Conservation (phyloP, 2,888 invertebrate genomes). For the Thelaira solivaga region DNA sequence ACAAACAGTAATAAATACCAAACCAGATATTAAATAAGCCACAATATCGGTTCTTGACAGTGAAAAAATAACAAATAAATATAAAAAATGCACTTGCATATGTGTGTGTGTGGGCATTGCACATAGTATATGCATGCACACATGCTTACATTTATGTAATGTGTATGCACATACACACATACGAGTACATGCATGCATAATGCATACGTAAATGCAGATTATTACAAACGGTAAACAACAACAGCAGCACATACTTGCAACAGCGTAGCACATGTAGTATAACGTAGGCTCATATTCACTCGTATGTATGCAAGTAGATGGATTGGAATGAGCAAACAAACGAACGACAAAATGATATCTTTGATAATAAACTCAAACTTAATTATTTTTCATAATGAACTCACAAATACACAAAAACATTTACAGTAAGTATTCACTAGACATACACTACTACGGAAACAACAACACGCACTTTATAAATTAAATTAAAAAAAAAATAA, state of each 20-base stretch:
- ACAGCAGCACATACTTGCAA: slow-evolving; percentile 65
- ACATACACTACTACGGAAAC: no score
- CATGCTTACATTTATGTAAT: not conserved
- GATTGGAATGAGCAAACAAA: not conserved
- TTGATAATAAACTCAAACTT: not conserved
- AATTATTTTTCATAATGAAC: not conserved
- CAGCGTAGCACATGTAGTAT: slow-evolving; percentile 65
- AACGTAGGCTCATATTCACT: slow-evolving; percentile 67
- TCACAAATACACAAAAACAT: not conserved
- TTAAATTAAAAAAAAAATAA: no score
- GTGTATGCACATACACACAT: not conserved
- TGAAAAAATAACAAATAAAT: no score
- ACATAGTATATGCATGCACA: not conserved
- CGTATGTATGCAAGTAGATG: no score
- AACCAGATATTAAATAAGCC: no score
- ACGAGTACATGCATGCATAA: not conserved
- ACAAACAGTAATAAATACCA: no score
- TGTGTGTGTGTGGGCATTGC: no score
- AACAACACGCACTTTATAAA: no score
- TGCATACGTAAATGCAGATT: not conserved
- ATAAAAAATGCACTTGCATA: no score
- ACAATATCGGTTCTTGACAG: no score
- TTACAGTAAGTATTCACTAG: not conserved
- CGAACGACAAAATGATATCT: not conserved
- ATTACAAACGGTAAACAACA: slow-evolving; percentile 1